Base-by-base conservation (phyloP, 2,797 vertebrate species). In the Acipenser transmontanus region DNA sequence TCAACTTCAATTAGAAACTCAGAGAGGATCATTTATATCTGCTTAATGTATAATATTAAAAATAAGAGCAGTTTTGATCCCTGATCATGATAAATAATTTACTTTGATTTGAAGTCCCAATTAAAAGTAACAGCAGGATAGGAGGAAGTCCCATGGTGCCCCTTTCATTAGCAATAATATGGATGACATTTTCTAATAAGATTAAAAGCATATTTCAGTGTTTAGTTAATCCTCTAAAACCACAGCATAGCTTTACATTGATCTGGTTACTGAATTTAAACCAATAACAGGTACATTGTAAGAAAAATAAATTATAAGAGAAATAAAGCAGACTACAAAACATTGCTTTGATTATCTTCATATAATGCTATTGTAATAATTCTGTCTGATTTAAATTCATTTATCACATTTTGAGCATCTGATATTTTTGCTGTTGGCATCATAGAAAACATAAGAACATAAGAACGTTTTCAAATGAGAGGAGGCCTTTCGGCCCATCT, bases 31-130 rank as follows among this genome's bases (percentile, higher is more conserved):
- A 75, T 57, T 59, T 71, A 72, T 68, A 67, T 74, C 66, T 67
- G 64, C 77, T 77, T 75, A 75, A 80, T 79, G 76, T 78, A 67
- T 74, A 48, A 70, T 65, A 70, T 71, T 70, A 63, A 69, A 68
- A 75, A 52, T 67, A 52, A 65, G 20, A 51, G 59, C 66, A 49
- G 72, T 70, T 68, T 60, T 52, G 17, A 61, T 65, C 68, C 73
- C 78, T 71, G 73, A 77, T 75, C 78, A 62, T 71, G 79, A 77
- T 91, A 82, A 90, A 91, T 91, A 88, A 88, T 91, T 88, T 75
- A 89, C 80, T 76, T 74, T 70, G 69, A 77, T 79, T 84, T 88
- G 79, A 83, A 86, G 74, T 75, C 63, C 76, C 80, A 88, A 88
- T 91, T 89, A 91, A 85, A 74, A 74, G 0, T 7, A 82, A 66